These are phyloP conservation scores for Ganaspis brasiliensis DNA, from an alignment of 2,888 invertebrate species.

Conservation along the genomic window DNA sequence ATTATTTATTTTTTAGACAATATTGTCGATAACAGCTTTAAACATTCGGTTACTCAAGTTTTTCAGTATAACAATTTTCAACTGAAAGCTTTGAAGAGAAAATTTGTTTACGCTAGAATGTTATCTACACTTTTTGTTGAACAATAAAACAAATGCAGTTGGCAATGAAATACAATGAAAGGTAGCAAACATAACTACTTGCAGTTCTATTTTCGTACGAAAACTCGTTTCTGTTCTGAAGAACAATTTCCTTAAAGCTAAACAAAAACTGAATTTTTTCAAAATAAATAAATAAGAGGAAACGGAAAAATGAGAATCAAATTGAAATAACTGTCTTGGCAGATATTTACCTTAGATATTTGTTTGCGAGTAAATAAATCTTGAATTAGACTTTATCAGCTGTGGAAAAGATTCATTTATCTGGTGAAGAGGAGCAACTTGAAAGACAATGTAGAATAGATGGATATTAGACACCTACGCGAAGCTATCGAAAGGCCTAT, in stretches of 20 bases:
- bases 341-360: slow-evolving; percentile 8
- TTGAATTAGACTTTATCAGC: slow-evolving; percentile 10
- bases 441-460: slow-evolving; percentile 23
- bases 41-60: background rate
- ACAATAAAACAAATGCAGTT: background rate
- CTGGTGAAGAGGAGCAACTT: slow-evolving; percentile 18
- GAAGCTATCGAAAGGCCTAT: slow-evolving; percentile 32
- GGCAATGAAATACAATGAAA: background rate
- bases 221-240: too few species aligned
- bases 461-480: slow-evolving; percentile 15
- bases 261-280: background rate
- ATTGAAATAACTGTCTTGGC: background rate
- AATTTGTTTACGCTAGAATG: background rate
- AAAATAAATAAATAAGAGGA: background rate
- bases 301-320: background rate
- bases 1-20: too few species aligned
- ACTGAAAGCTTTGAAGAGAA: background rate
- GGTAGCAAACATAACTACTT: background rate
- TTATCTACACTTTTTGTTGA: background rate
- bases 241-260: too few species aligned
- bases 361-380: slow-evolving; percentile 13
- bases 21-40: too few species aligned
- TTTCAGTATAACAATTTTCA: background rate
- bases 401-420: background rate
- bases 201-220: background rate